Percentiles rank a stretch among this genome's conserved stretches.
Conservation (phyloP, 2,797 vertebrate genomes). For the Poeciliopsis turneri region DNA sequence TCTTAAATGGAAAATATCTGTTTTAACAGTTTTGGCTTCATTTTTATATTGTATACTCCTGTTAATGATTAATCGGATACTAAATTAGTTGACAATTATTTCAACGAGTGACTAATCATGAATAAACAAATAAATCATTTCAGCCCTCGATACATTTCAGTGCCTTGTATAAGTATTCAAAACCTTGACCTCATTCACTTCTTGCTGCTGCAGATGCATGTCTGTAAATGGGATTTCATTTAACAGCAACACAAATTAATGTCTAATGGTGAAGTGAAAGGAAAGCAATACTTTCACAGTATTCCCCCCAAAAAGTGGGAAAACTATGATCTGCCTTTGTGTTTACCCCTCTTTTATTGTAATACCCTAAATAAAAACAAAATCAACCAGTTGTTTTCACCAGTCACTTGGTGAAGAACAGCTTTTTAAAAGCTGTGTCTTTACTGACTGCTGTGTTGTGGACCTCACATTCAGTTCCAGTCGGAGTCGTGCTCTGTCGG, state of each 20-base stretch:
- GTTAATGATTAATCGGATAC: neutral
- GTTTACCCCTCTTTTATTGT: neutral
- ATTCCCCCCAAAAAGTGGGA: neutral
- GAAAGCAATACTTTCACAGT: neutral
- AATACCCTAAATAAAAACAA: neutral
- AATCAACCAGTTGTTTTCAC: neutral
- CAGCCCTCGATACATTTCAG: neutral
- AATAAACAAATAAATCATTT: too few species aligned
- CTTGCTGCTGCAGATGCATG: neutral
- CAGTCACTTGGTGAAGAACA: neutral
- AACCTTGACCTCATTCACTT: neutral
- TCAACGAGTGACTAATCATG: neutral
- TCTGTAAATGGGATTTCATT: neutral
- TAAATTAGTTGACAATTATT: neutral
- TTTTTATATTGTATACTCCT: neutral
- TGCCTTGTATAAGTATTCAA: neutral
- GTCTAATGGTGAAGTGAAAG: neutral
- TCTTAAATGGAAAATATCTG: too few species aligned
- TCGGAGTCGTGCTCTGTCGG: conserved; percentile 87
- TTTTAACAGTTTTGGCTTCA: neutral
- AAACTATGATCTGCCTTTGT: neutral
- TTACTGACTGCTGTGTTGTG: conserved; percentile 7
- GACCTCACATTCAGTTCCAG: conserved; percentile 85
- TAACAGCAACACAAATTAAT: neutral
- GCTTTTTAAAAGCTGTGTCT: neutral